Percentiles rank a stretch among this genome's conserved stretches.
Conservation (phyloP, 2,888 invertebrate species). For the Eucriotettix oculatus region DNA sequence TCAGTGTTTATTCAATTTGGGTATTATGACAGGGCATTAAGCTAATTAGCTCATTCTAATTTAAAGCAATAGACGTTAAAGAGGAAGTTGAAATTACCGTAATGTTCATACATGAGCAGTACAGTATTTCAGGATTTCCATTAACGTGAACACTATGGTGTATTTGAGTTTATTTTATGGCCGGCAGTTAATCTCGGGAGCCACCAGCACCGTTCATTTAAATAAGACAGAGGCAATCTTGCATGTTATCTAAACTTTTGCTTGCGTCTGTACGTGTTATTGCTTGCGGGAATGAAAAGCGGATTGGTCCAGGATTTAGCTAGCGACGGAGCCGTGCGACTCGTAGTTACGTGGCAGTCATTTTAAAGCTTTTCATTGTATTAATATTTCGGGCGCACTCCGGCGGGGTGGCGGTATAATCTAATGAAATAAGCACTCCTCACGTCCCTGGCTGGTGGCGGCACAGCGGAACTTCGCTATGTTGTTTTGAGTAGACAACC, state of each 20-base stretch:
- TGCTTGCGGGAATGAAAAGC: slow-evolving; percentile 9
- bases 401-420: not conserved
- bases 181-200: not conserved
- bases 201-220: not conserved
- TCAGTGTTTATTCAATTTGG: no score
- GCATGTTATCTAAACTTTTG: not conserved
- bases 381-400: slow-evolving; percentile 7
- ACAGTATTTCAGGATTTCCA: no score
- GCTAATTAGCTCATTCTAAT: no score
- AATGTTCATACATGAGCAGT: no score
- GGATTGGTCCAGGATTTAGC: slow-evolving; percentile 9
- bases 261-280: not conserved
- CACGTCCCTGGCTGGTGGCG: slow-evolving; percentile 4
- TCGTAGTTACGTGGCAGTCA: slow-evolving; percentile 9
- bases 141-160: no score
- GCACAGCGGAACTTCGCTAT: not conserved
- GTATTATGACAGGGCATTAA: no score
- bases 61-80: no score
- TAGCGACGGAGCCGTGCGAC: not conserved
- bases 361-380: slow-evolving; percentile 10
- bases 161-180: not conserved
- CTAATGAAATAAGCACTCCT: slow-evolving; percentile 13
- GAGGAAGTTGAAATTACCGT: no score
- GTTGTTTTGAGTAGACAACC: slow-evolving; percentile 8
- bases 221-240: not conserved